Evolutionary conservation across 2,888 invertebrate species (phyloP), one percentile per base, ranked within the genome.

Genomic region (Oligia fasciuncula): DNA sequence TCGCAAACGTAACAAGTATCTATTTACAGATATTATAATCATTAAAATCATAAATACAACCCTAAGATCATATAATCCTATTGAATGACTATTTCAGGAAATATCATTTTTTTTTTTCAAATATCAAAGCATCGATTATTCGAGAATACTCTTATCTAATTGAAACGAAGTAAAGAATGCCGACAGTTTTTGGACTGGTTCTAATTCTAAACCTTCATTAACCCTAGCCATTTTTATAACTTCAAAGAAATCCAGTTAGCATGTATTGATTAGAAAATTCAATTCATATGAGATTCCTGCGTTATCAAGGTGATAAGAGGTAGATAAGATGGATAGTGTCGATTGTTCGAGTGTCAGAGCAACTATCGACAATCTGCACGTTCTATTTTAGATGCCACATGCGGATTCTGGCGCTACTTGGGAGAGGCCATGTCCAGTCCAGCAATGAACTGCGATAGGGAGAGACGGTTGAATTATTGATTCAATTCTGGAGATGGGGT

Each of bases 301-400:
- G 84, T 86, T 91, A 91, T 92, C 90, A 78, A 43, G 17, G 73
- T 77, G 92, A 92, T 93, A 93, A 89, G 85, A 83, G 77, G 80
- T 73, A 82, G 89, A 92, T 90, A 90, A 88, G 83, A 81, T 78
- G 90, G 88, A 91, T 92, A 91, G 78, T 77, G 82, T 71, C 84
- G 86, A 90, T 88, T 89, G 91, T 90, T 89, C 63, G 73, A 79
- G 80, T 83, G 62, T 77, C 65, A 43, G 85, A 76, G 71, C 84
- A 79, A 82, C 77, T 83, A 86, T 85, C 77, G 81, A 80, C 80
- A 81, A 83, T 85, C 84, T 86, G 88, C 84, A 87, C 80, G 84
- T 88, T 92, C 92, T 93, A 93, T 93, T 94, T 94, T 87, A 89
- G 90, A 89, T 91, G 89, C 91, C 94, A 93, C 91, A 93, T 93